Evolutionary conservation across 2,797 vertebrate genomes (phyloP).

Genomic region (Gymnothorax reevesii): DNA sequence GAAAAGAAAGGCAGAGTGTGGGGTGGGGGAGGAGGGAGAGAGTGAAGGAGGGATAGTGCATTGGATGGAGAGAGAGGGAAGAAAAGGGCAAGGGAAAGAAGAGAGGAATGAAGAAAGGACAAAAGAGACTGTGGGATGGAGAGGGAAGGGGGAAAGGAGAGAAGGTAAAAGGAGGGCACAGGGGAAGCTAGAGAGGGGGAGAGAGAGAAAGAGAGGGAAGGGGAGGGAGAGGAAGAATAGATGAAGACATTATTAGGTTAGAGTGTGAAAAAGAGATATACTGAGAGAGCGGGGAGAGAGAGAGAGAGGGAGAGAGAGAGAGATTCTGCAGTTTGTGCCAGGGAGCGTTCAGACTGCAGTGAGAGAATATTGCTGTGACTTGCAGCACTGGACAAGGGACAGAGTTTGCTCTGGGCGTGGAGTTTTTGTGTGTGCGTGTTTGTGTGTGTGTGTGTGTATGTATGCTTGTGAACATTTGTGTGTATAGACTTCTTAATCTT

Average conservation of each 20-base stretch:
- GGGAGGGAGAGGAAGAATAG: conserved; percentile 30
- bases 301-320: conserved; percentile 29
- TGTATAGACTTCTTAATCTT: neutral
- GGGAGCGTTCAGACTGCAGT: conserved; percentile 39
- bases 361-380: conserved; percentile 44
- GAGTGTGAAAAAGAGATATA: conserved; percentile 57
- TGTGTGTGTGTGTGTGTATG: conserved; percentile 17
- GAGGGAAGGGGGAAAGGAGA: neutral
- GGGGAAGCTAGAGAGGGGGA: conserved; percentile 18
- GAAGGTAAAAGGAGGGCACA: conserved; percentile 25
- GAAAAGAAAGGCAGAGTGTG: neutral
- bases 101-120: neutral
- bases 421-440: conserved; percentile 27
- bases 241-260: conserved; percentile 49
- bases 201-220: conserved; percentile 27
- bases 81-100: conserved; percentile 29
- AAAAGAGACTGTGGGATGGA: neutral
- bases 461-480: neutral
- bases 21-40: neutral
- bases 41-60: conserved; percentile 14
- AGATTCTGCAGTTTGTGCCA: conserved; percentile 28
- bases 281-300: conserved; percentile 19
- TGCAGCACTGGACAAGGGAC: conserved; percentile 40
- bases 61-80: conserved; percentile 47
- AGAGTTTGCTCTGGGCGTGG: conserved; percentile 27